These are phyloP conservation scores for Phaetusa simplex DNA, from an alignment of 2,113 vertebrate genomes.

Conservation along the genomic window DNA sequence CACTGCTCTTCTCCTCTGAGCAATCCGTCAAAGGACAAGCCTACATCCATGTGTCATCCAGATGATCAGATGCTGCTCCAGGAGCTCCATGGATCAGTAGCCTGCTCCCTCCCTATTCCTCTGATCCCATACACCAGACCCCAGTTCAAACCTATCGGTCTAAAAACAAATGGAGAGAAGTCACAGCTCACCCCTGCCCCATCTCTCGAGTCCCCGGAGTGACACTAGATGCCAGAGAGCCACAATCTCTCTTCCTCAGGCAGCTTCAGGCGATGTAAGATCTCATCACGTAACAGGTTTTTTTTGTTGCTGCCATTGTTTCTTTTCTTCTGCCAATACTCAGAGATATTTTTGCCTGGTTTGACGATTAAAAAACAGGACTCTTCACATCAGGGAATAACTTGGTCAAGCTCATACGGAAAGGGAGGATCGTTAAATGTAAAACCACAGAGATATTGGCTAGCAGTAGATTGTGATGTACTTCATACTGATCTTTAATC, in stretches of 20 bases:
- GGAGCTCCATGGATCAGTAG: constrained; percentile 46
- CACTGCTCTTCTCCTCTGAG: neutral
- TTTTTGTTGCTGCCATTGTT: neutral
- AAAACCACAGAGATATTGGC: neutral
- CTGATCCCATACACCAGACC: constrained; percentile 44
- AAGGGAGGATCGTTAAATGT: neutral
- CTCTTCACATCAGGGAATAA: neutral
- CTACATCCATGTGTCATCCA: constrained; percentile 47
- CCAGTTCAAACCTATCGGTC: neutral
- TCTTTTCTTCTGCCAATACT: neutral
- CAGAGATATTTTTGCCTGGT: neutral
- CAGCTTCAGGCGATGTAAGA: neutral
- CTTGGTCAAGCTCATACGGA: neutral
- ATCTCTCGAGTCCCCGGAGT: neutral
- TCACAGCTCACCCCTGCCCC: constrained; percentile 22
- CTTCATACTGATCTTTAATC: neutral
- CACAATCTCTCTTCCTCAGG: neutral
- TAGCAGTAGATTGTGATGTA: neutral
- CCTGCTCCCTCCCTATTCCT: constrained; percentile 22
- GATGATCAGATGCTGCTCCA: constrained; percentile 48
- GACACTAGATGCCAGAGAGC: neutral
- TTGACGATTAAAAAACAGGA: neutral
- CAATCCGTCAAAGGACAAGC: constrained; percentile 29
- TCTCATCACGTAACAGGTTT: neutral
- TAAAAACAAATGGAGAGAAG: neutral